These are phyloP conservation scores for Psettodes erumei DNA, from an alignment of 2,113 vertebrate species.

Conservation along the genomic window DNA sequence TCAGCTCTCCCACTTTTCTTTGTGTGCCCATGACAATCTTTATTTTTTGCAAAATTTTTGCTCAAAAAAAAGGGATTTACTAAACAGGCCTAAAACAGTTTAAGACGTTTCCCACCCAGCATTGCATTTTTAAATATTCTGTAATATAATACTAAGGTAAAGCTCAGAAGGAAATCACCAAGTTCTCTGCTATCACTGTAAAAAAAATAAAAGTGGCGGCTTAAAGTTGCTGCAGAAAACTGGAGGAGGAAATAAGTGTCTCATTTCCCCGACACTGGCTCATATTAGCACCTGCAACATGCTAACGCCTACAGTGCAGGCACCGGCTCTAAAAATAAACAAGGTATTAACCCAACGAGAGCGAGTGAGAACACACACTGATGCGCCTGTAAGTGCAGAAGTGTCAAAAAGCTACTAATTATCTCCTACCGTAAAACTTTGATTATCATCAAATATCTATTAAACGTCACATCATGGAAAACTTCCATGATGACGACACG, in stretches of 20 bases:
- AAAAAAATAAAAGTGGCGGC: background rate
- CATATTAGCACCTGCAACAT: conserved; percentile 16
- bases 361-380: background rate
- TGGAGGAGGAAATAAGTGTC: background rate
- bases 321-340: conserved; percentile 18
- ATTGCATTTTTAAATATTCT: background rate
- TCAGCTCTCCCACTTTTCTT: background rate
- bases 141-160: background rate
- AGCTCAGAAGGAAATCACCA: background rate
- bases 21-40: no score
- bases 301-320: background rate
- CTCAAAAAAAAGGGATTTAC: background rate
- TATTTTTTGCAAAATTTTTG: no score
- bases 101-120: background rate
- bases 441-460: background rate
- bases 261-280: conserved; percentile 15
- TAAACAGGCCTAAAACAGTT: background rate
- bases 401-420: background rate
- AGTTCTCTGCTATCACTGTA: conserved; percentile 1
- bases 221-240: conserved; percentile 4
- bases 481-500: background rate
- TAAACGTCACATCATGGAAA: background rate
- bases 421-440: background rate
- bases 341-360: conserved; percentile 4
- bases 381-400: background rate